Evolutionary conservation across 2,113 vertebrate genomes (phyloP), one percentile per base, ranked within the genome.

Genomic region (Mesoclemmys tuberculata): DNA sequence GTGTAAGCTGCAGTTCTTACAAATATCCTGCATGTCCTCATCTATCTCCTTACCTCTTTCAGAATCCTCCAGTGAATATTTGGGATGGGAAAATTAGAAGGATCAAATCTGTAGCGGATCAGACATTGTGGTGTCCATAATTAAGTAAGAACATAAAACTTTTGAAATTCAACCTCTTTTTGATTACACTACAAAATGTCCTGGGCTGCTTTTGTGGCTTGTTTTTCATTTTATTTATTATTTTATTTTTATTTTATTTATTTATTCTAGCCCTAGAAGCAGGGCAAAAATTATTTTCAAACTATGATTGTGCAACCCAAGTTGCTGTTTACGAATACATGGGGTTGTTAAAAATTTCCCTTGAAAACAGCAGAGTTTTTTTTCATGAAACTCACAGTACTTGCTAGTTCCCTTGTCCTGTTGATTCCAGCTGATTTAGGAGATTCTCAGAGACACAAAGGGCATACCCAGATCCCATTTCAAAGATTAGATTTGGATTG

Each of bases 221-320:
- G 27, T 16, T 1, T 61, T 2, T 2, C 2, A 0, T 80, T 19
- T 31, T 92, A 1, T 12, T 13, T 6, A 4, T 74, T 46, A 6
- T 6, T 46, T 46, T 46, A 46, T 46, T 46, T 46, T 46, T 46
- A 46, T 46, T 46, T 46, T 46, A 46, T 46, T 46, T 46, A 8
- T 46, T 46, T 46, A 46, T 46, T 46, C 4, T 12, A 3, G 35
- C 11, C 48, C 10, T 56, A 79, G 19, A 84, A 74, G 38, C 0
- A 46, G 41, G 13, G 2, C 3, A 92, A 38, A 90, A 79, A 4
- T 71, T 74, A 8, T 5, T 13, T 88, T 91, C 21, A 29, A 87
- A 49, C 11, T 44, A 21, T 44, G 38, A 41, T 41, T 74, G 68
- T 41, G 19, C 68, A 74, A 18, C 19, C 10, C 41, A 55, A 87